A percentile compares a stretch with the other conserved stretches of the same genome.
These are phyloP conservation scores for Chrysopa pallens DNA, from an alignment of 1,140 invertebrate genomes.

Conservation along the genomic window DNA sequence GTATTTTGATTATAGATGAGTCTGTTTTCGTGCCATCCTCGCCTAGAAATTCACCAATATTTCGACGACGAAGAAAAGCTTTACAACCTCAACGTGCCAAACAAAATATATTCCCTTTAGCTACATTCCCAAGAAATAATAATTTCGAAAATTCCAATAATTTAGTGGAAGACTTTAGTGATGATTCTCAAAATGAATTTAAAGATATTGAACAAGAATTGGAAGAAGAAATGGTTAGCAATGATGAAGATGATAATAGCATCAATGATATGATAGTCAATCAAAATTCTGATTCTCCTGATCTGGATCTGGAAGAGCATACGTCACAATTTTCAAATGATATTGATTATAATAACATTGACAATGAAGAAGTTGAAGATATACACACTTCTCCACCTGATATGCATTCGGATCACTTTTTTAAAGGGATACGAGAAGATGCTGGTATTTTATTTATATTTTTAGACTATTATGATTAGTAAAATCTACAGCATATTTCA, in stretches of 20 bases:
- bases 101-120: background rate
- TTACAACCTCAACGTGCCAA: background rate
- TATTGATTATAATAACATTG: constrained; percentile 4
- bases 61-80: background rate
- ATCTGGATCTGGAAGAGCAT: constrained; percentile 1
- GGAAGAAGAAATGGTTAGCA: background rate
- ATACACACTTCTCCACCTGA: constrained; percentile 4
- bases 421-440: constrained; percentile 15
- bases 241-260: background rate
- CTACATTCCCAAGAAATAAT: background rate
- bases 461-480: too few relatives aligned
- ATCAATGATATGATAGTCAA: background rate
- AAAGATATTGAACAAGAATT: background rate
- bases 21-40: background rate
- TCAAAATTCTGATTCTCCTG: background rate
- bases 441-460: constrained; percentile 7
- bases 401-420: constrained; percentile 14
- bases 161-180: constrained; percentile 3
- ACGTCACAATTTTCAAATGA: constrained; percentile 2
- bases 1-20: too few relatives aligned
- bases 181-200: constrained; percentile 2
- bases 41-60: background rate
- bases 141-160: background rate
- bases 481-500: too few relatives aligned
- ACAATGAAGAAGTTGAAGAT: constrained; percentile 10